Conservation (phyloP, 1,140 invertebrate genomes). For the Piezodorus guildinii region DNA sequence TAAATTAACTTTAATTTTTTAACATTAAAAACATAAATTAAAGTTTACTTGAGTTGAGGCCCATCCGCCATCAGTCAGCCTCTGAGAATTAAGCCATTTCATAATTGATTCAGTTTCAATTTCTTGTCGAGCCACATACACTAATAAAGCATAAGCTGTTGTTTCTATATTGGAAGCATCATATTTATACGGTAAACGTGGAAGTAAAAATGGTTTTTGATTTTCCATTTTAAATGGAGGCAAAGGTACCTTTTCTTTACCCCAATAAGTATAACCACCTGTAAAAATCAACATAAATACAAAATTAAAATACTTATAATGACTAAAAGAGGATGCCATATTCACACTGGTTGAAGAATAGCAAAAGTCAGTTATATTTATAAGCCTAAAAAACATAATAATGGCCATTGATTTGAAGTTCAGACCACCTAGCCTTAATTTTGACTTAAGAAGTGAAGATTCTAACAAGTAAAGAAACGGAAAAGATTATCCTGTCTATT, state of each 20-base stretch:
- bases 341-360: too few relatives aligned
- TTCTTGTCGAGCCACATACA: slow-evolving; percentile 74
- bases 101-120: slow-evolving; percentile 72
- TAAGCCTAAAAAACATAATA: too few relatives aligned
- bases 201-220: slow-evolving; percentile 79
- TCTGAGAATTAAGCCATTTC: slow-evolving; percentile 83
- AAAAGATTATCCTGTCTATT: too few relatives aligned
- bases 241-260: slow-evolving; percentile 57
- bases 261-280: slow-evolving; percentile 78
- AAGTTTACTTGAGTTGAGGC: slow-evolving; percentile 71
- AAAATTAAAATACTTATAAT: slow-evolving; percentile 4
- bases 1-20: not conserved
- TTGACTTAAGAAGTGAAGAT: too few relatives aligned
- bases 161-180: slow-evolving; percentile 87
- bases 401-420: too few relatives aligned
- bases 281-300: slow-evolving; percentile 26
- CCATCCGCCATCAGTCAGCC: slow-evolving; percentile 86
- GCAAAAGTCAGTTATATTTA: too few relatives aligned
- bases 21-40: not conserved
- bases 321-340: too few relatives aligned
- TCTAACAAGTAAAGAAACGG: too few relatives aligned
- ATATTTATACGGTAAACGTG: slow-evolving; percentile 72
- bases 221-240: slow-evolving; percentile 77
- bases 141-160: slow-evolving; percentile 82
- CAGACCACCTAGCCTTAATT: too few relatives aligned